These are phyloP conservation scores for Pristionchus entomophagus DNA, from an alignment of 2,888 invertebrate species.

Conservation along the genomic window DNA sequence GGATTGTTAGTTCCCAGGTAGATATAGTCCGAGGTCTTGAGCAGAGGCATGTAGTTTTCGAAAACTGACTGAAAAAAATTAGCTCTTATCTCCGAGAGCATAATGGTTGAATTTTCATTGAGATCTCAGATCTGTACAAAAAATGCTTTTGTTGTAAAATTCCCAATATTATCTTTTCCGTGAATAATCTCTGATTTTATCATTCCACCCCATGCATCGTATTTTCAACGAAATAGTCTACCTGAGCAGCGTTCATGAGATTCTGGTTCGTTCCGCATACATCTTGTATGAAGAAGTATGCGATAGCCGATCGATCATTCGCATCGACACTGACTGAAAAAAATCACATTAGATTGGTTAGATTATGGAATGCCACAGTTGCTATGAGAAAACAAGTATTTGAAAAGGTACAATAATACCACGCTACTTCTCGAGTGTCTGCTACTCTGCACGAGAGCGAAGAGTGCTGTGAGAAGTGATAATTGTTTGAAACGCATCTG, in stretches of 20 bases:
- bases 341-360: too few species aligned
- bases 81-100: neutral
- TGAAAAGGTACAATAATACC: neutral
- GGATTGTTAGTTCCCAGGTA: neutral
- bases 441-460: neutral
- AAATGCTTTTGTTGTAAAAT: too few species aligned
- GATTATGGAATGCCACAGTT: too few species aligned
- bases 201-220: too few species aligned
- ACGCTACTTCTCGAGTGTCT: neutral
- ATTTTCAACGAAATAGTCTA: neutral
- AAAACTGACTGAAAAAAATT: neutral
- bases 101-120: too few species aligned
- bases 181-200: too few species aligned
- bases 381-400: neutral
- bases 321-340: neutral
- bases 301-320: neutral
- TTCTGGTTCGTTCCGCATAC: neutral
- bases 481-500: conserved; percentile 19
- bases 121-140: too few species aligned
- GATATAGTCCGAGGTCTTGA: neutral
- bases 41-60: neutral
- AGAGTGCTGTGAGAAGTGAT: neutral
- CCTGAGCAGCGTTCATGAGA: neutral
- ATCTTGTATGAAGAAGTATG: conserved; percentile 32
- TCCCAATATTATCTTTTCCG: too few species aligned